Evolutionary conservation across 2,888 invertebrate genomes (phyloP).

Genomic region (Lepidonotus clava): DNA sequence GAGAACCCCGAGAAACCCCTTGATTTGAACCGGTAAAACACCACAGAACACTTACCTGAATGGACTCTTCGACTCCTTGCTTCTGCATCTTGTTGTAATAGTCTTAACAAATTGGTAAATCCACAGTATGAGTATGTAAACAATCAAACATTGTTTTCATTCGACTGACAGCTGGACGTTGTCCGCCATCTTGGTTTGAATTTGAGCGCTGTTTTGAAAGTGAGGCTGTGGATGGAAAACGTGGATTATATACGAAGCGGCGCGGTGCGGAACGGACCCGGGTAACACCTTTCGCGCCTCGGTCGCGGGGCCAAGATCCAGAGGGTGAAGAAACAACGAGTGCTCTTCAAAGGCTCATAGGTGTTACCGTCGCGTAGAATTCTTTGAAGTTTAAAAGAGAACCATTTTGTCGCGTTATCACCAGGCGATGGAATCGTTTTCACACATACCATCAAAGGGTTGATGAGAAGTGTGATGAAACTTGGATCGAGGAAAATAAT

Average conservation of each 20-base stretch:
- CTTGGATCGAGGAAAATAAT: too few species aligned
- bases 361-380: background rate
- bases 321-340: background rate
- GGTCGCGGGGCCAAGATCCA: too few species aligned
- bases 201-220: slow-evolving; percentile 41
- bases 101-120: background rate
- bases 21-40: background rate
- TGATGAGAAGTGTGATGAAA: too few species aligned
- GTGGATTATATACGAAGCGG: background rate
- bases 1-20: background rate
- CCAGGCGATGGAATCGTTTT: too few species aligned
- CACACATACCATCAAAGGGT: too few species aligned
- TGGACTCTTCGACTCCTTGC: slow-evolving; percentile 8
- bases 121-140: background rate
- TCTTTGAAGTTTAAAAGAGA: background rate
- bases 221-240: background rate
- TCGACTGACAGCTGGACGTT: background rate
- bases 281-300: background rate
- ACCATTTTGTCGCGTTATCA: too few species aligned
- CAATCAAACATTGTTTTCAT: slow-evolving; percentile 29
- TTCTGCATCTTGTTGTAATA: background rate
- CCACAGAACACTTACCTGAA: background rate
- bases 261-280: background rate
- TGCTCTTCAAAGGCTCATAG: background rate
- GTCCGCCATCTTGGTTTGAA: slow-evolving; percentile 43